Evolutionary conservation across 2,888 invertebrate genomes (phyloP).

Genomic region (Amphipoea oculea): DNA sequence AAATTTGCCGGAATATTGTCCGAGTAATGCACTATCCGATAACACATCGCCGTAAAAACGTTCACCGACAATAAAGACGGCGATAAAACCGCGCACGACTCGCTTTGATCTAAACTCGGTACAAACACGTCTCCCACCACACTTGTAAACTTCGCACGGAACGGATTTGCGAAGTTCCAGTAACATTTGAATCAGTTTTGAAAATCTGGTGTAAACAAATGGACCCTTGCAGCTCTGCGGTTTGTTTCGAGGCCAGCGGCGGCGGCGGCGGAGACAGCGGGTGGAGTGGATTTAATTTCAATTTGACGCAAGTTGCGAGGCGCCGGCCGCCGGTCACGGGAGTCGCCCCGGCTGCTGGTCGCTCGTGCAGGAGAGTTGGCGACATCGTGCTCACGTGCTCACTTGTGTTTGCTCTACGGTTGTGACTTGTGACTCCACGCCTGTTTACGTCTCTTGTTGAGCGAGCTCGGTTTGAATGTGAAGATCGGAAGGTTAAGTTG

Average conservation of each 20-base stretch:
- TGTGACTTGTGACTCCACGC: not conserved
- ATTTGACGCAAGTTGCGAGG: slow-evolving; percentile 55
- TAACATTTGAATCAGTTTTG: slow-evolving; percentile 67
- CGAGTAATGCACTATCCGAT: slow-evolving; percentile 61
- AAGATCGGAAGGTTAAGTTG: not conserved
- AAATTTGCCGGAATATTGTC: slow-evolving; percentile 64
- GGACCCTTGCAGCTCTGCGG: slow-evolving; percentile 66
- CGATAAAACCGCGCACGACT: slow-evolving; percentile 39
- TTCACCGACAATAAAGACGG: slow-evolving; percentile 40
- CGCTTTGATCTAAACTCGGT: slow-evolving; percentile 57
- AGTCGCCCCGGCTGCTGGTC: not conserved
- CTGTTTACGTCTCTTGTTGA: not conserved
- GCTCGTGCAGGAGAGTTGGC: not conserved
- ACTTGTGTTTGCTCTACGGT: not conserved
- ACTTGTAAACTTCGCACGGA: slow-evolving; percentile 48
- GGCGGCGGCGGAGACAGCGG: slow-evolving; percentile 3
- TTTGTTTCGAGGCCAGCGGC: slow-evolving; percentile 61
- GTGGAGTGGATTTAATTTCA: slow-evolving; percentile 61
- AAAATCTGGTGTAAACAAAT: slow-evolving; percentile 68
- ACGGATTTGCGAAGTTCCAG: slow-evolving; percentile 43
- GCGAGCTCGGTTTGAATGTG: not conserved
- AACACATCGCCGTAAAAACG: slow-evolving; percentile 53
- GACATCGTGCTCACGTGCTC: not conserved
- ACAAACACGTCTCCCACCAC: slow-evolving; percentile 37
- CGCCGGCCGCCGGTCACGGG: slow-evolving; percentile 3